Conservation (phyloP, 2,888 invertebrate species). For the Tetropium fuscum region DNA sequence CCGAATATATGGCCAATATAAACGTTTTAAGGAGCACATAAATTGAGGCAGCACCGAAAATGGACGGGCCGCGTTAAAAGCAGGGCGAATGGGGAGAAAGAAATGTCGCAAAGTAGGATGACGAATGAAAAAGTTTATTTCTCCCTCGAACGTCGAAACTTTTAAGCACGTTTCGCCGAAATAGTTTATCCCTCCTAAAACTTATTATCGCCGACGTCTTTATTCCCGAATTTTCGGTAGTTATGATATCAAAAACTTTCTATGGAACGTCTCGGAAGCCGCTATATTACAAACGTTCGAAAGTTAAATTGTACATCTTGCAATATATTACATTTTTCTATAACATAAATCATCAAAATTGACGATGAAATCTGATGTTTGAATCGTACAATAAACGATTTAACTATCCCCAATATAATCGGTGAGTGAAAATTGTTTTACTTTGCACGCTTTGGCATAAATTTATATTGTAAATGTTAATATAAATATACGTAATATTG, state of each 20-base stretch:
- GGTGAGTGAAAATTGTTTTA: too few species aligned
- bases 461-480: too few species aligned
- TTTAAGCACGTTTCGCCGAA: constrained; percentile 16
- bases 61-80: constrained; percentile 12
- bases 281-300: too few species aligned
- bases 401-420: too few species aligned
- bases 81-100: constrained; percentile 14
- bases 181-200: constrained; percentile 16
- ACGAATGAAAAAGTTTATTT: constrained; percentile 25
- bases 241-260: constrained; percentile 13
- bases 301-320: too few species aligned
- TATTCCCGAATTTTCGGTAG: constrained; percentile 4
- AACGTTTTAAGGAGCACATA: constrained; percentile 26
- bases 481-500: too few species aligned
- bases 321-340: too few species aligned
- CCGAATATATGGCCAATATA: constrained; percentile 34
- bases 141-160: constrained; percentile 15
- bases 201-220: constrained; percentile 14
- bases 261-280: too few species aligned
- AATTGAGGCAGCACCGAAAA: constrained; percentile 24
- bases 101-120: constrained; percentile 19
- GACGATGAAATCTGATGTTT: too few species aligned
- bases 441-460: too few species aligned
- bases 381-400: too few species aligned
- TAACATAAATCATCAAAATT: too few species aligned